These are phyloP conservation scores for Danionella cerebrum DNA, from an alignment of 2,113 vertebrate genomes.

Conservation along the genomic window DNA sequence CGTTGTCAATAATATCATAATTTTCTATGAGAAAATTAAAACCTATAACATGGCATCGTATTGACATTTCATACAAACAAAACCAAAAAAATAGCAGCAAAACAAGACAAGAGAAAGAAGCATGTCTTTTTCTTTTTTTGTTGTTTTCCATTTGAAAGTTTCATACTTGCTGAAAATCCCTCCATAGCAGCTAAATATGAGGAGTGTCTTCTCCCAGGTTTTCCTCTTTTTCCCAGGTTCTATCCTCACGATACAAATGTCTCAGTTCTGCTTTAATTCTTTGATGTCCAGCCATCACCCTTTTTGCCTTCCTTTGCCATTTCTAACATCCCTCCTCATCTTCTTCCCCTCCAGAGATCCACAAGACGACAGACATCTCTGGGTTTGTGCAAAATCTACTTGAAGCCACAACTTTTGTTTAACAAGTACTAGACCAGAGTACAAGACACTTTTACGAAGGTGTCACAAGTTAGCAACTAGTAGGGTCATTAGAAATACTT, in stretches of 20 bases:
- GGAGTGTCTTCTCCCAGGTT: constrained; percentile 67
- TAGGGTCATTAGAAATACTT: constrained; percentile 30
- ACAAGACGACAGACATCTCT: constrained; percentile 45
- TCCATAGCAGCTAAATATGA: constrained; percentile 88
- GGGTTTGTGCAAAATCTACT: constrained; percentile 66
- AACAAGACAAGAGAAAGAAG: constrained; percentile 86
- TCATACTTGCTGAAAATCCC: constrained; percentile 79
- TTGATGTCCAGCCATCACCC: constrained; percentile 63
- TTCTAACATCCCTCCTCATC: constrained; percentile 53
- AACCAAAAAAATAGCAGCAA: constrained; percentile 94
- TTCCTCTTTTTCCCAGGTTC: constrained; percentile 48
- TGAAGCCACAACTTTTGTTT: constrained; percentile 44
- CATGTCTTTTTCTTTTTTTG: constrained; percentile 67
- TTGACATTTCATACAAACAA: constrained; percentile 80
- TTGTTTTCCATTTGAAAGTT: constrained; percentile 44
- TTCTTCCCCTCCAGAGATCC: constrained; percentile 60
- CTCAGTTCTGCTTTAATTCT: constrained; percentile 64
- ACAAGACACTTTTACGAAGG: constrained; percentile 53
- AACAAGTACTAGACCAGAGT: constrained; percentile 50
- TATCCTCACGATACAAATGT: constrained; percentile 73
- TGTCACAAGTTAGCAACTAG: constrained; percentile 39
- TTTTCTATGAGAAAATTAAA: constrained; percentile 95
- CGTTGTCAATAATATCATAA: constrained; percentile 82
- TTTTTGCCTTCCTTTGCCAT: constrained; percentile 60
- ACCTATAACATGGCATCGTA: constrained; percentile 86